Percentiles rank a stretch among this genome's conserved stretches.
These are phyloP conservation scores for Saturnia japonica DNA, from an alignment of 2,888 invertebrate species.

Conservation along the genomic window DNA sequence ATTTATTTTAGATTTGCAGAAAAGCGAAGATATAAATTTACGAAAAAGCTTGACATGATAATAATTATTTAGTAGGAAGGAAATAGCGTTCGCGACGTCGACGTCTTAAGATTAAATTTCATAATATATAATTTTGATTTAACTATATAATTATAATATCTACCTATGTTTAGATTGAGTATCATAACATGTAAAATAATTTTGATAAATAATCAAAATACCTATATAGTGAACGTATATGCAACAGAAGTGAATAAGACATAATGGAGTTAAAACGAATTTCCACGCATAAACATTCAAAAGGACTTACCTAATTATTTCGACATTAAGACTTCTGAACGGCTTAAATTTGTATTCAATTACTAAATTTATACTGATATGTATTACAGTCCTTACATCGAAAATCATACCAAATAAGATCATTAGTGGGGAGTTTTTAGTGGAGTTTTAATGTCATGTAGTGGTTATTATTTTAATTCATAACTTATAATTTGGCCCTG, in stretches of 20 bases:
- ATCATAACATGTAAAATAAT: background rate
- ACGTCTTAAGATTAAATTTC: no score
- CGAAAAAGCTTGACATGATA: background rate
- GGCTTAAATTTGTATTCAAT: background rate
- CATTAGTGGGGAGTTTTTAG: no score
- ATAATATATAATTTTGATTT: no score
- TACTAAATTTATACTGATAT: background rate
- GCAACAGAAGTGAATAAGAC: conserved; percentile 49
- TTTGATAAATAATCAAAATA: background rate
- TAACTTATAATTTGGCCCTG: no score
- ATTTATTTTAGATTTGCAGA: background rate
- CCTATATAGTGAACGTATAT: conserved; percentile 32
- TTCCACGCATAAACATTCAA: conserved; percentile 52
- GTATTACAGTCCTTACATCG: no score
- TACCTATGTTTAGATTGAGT: background rate
- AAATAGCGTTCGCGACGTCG: no score
- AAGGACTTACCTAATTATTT: conserved; percentile 42
- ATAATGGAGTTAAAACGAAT: conserved; percentile 61
- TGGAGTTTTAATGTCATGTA: no score
- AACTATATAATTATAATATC: background rate
- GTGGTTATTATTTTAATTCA: no score
- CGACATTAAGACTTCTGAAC: background rate
- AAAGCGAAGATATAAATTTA: background rate
- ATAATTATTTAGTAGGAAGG: background rate
- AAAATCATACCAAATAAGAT: background rate